Evolutionary conservation across 1,140 invertebrate genomes (phyloP).

Genomic region (Lysiphlebus fabarum): DNA sequence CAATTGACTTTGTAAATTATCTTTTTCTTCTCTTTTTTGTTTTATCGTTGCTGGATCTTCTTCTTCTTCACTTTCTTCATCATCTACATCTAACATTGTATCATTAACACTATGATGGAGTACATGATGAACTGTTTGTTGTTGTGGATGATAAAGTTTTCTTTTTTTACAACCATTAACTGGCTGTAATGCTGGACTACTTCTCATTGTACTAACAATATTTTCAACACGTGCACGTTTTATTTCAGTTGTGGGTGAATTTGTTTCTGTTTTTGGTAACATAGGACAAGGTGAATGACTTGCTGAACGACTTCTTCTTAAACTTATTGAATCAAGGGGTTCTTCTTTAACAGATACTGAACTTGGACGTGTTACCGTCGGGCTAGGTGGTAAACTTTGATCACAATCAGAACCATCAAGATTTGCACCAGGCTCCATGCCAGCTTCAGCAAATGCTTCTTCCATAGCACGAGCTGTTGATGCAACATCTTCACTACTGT

Average conservation of each 20-base stretch:
- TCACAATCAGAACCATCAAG: constrained; percentile 66
- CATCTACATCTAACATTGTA: constrained; percentile 69
- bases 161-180: constrained; percentile 93
- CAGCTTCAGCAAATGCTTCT: constrained; percentile 59
- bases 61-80: constrained; percentile 73
- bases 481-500: constrained; percentile 57
- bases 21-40: constrained; percentile 80
- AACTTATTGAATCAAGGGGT: constrained; percentile 61
- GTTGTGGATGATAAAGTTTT: constrained; percentile 94
- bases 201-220: constrained; percentile 88
- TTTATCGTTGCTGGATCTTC: constrained; percentile 70
- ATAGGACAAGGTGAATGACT: constrained; percentile 50
- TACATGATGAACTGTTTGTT: constrained; percentile 63
- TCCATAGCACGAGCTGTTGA: constrained; percentile 61
- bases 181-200: constrained; percentile 71
- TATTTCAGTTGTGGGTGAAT: constrained; percentile 63
- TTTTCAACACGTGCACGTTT: constrained; percentile 92
- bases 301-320: constrained; percentile 44
- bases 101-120: constrained; percentile 62
- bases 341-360: constrained; percentile 60
- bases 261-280: constrained; percentile 46
- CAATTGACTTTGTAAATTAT: constrained; percentile 78
- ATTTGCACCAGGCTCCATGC: constrained; percentile 60
- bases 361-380: constrained; percentile 62
- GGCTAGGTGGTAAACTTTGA: constrained; percentile 61